phyloP scores from a whole-genome alignment of 2,888 invertebrate genomes.

The Noctua pronuba region DNA sequence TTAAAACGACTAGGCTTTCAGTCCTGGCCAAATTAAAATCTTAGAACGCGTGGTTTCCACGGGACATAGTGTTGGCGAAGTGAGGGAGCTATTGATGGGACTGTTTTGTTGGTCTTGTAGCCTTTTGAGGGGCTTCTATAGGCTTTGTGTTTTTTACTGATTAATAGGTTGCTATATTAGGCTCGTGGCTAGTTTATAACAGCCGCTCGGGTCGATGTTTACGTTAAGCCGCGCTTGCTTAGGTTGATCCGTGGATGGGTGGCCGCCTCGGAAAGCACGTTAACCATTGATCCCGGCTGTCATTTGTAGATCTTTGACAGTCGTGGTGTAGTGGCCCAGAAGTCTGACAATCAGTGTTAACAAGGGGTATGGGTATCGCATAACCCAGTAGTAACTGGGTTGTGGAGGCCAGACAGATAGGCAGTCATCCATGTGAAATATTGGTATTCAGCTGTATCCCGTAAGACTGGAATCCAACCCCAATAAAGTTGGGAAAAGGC shows the following conservation, averaged over 20 bases:
- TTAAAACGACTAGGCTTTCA: conserved; percentile 85
- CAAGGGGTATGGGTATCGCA: neutral
- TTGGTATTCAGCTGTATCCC: neutral
- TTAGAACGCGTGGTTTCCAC: conserved; percentile 80
- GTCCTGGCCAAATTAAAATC: conserved; percentile 84
- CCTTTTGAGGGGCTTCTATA: neutral
- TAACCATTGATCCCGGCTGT: neutral
- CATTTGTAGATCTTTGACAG: neutral
- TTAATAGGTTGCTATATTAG: conserved; percentile 8
- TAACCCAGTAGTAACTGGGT: neutral
- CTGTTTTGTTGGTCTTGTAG: conserved; percentile 25
- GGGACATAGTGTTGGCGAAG: conserved; percentile 45
- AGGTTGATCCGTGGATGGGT: neutral
- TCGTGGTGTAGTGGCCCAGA: neutral
- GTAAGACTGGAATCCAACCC: neutral
- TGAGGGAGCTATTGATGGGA: conserved; percentile 27
- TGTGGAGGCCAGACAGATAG: neutral
- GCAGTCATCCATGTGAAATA: neutral
- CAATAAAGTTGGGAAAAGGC: neutral
- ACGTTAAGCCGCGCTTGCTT: too few species aligned
- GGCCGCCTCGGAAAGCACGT: neutral
- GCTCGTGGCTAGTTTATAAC: neutral
- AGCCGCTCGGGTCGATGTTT: neutral
- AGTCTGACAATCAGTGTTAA: neutral
- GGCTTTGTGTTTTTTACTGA: conserved; percentile 17